Base-by-base conservation (phyloP, 1,140 invertebrate species). In the Schlechtendalia chinensis region DNA sequence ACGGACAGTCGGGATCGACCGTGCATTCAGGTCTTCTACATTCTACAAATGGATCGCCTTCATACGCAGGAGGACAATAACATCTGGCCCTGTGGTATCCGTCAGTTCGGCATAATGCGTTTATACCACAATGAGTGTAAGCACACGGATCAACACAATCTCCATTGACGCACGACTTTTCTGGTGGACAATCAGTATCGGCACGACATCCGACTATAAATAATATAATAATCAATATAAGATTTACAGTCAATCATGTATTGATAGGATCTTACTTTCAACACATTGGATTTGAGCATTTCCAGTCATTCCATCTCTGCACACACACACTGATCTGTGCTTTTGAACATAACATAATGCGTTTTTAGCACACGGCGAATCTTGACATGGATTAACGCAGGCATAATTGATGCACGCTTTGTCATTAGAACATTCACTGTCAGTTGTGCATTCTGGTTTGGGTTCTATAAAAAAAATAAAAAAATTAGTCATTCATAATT, bases 251-350 rank as follows among this genome's bases (percentile, higher is more conserved):
- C 5, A 32, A 67, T 4, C 0, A 22, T 45, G 22, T 45, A 17
- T 27, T 58, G 6, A 45, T 50, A 4, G 14, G n/a, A 63, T 85
- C 87, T 84, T 88, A 92, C 91, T 90, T 86, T 92, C 90, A 83
- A 90, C 89, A 85, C 94, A 96, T 83, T 91, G 89, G 65, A 89
- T 89, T 82, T 94, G 90, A 24, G 94, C 93, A 86, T 96, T 93
- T 85, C 95, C 95, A 83, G 93, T 93, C 83, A 91, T 94, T 12
- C 92, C 93, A 83, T 93, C 91, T 82, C 91, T 88, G 84, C 95
- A 97, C 1, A 91, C 89, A 84, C 95, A 97, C 27, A 94, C 87
- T 10, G 94, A 92, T 84, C 94, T 87, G 84, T 97, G 95, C 53
- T 91, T 87, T 85, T 91, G 91, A 0, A 93, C 92, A 74, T 91